phyloP scores from a whole-genome alignment of 2,888 invertebrate genomes.

The Shargacucullia verbasci region DNA sequence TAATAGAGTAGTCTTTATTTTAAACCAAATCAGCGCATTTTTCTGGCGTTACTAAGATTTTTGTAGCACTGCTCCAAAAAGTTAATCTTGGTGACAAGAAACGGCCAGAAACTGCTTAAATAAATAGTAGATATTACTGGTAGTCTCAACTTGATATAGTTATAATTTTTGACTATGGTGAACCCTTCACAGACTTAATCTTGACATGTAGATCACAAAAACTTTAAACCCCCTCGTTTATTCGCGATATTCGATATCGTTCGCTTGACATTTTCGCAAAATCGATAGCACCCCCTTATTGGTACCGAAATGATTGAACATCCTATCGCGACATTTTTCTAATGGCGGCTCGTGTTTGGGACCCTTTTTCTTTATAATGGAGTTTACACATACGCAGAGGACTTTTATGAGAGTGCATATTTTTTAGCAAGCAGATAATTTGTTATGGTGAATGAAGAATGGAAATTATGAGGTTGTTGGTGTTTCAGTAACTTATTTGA shows the following conservation, averaged over 20 bases:
- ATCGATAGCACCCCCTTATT: slow-evolving; percentile 88
- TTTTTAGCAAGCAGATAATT: no score
- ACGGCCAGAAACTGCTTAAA: no score
- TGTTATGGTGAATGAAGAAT: no score
- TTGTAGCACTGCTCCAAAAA: no score
- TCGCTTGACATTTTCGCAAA: slow-evolving; percentile 85
- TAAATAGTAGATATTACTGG: no score
- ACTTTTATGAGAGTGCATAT: slow-evolving; percentile 40
- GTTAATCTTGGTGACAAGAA: no score
- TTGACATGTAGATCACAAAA: slow-evolving; percentile 43
- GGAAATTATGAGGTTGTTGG: no score
- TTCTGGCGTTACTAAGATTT: no score
- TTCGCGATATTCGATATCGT: slow-evolving; percentile 77
- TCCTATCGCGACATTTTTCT: slow-evolving; percentile 89
- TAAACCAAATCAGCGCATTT: no score
- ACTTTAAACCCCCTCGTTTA: slow-evolving; percentile 67
- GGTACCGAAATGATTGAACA: slow-evolving; percentile 89
- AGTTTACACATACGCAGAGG: slow-evolving; percentile 67
- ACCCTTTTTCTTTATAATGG: slow-evolving; percentile 83
- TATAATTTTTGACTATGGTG: slow-evolving; percentile 7
- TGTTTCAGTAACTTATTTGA: no score
- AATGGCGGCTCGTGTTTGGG: slow-evolving; percentile 86
- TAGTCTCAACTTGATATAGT: no score
- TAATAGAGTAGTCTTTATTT: no score
- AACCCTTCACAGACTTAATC: slow-evolving; percentile 10